A percentile compares a stretch with the other conserved stretches of the same genome.
phyloP scores from a whole-genome alignment of 2,888 invertebrate species.

The Muscina levida region DNA sequence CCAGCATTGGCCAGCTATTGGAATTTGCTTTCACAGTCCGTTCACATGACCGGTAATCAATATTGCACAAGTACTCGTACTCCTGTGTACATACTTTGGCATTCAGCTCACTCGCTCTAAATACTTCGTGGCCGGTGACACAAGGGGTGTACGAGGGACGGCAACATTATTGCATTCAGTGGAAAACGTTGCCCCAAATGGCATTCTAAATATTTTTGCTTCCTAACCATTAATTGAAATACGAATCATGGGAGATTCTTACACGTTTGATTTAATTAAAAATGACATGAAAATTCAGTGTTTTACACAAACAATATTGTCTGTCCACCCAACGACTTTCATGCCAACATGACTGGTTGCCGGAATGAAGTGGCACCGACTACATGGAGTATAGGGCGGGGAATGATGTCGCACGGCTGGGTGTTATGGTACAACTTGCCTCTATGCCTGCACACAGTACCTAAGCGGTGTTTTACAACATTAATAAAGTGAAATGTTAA shows the following conservation, averaged over 20 bases:
- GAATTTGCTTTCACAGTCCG: no score
- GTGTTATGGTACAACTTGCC: not conserved
- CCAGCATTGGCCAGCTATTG: no score
- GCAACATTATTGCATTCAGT: not conserved
- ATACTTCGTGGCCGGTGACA: no score
- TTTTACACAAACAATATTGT: not conserved
- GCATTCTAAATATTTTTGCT: not conserved
- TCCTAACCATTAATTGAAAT: not conserved
- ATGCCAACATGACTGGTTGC: no score
- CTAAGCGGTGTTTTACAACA: not conserved
- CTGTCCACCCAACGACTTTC: not conserved
- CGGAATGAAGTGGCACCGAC: no score
- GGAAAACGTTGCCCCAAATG: not conserved
- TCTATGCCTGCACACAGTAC: not conserved
- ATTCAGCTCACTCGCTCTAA: no score
- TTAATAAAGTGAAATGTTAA: slow-evolving; percentile 1
- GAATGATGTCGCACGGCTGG: not conserved
- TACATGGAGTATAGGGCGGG: no score
- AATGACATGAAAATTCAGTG: slow-evolving; percentile 27
- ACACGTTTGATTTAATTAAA: slow-evolving; percentile 36
- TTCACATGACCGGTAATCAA: no score
- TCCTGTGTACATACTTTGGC: not conserved
- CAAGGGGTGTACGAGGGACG: no score
- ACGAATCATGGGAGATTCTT: not conserved
- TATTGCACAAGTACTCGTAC: not conserved